These are phyloP conservation scores for Cosmia pyralina DNA, from an alignment of 2,888 invertebrate genomes.

Conservation along the genomic window DNA sequence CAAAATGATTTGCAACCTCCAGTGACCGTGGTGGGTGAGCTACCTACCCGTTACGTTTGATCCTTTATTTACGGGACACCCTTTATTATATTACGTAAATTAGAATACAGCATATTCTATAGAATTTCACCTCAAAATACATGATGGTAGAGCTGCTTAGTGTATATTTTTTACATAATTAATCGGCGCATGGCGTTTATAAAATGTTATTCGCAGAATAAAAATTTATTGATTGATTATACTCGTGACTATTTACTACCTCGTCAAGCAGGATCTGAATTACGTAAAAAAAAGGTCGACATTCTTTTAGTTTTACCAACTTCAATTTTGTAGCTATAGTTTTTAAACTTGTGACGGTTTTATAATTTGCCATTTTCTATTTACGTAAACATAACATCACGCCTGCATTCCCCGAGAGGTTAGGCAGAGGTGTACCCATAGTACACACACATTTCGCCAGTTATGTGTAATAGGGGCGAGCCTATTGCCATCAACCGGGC, in stretches of 20 bases:
- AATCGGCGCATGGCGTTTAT: constrained; percentile 25
- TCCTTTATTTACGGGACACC: no score
- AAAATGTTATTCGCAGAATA: constrained; percentile 24
- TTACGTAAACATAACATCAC: not conserved
- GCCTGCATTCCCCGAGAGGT: no score
- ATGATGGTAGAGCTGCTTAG: not conserved
- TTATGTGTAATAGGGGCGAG: no score
- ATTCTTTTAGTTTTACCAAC: constrained; percentile 17
- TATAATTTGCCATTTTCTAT: not conserved
- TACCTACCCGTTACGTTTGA: no score
- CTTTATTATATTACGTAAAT: no score
- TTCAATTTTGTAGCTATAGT: not conserved
- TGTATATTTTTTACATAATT: constrained; percentile 24
- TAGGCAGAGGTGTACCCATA: no score
- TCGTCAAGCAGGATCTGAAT: constrained; percentile 61
- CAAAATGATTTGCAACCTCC: no score
- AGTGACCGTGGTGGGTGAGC: no score
- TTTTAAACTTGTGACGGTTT: not conserved
- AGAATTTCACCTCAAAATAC: not conserved
- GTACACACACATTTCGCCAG: no score
- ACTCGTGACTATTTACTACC: constrained; percentile 38
- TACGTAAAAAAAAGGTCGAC: constrained; percentile 34
- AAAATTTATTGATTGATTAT: constrained; percentile 49
- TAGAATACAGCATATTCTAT: not conserved
- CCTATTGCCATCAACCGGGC: no score